phyloP scores from a whole-genome alignment of 2,797 vertebrate genomes.

The Sparus aurata region DNA sequence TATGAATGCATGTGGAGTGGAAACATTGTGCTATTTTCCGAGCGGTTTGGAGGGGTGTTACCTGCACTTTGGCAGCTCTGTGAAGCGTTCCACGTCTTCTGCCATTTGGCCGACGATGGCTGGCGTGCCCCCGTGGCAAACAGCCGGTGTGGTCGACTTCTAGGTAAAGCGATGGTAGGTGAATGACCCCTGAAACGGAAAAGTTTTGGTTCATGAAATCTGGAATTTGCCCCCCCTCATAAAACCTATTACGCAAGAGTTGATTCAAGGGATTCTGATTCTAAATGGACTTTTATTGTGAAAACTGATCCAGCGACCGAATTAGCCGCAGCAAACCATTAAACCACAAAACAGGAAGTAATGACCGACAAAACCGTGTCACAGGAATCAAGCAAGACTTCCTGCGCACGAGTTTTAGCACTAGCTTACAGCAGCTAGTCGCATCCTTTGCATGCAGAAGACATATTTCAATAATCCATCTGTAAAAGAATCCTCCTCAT shows the following conservation, averaged over 20 bases:
- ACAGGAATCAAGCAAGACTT: background rate
- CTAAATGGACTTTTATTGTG: conserved; percentile 3
- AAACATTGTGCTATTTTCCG: conserved; percentile 77
- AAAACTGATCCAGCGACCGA: background rate
- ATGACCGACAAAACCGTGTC: background rate
- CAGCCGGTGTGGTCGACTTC: conserved; percentile 55
- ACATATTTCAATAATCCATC: conserved; percentile 27
- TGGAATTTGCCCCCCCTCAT: conserved; percentile 22
- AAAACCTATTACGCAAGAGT: conserved; percentile 1
- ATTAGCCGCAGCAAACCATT: background rate
- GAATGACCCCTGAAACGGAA: conserved; percentile 9
- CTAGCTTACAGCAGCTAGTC: conserved; percentile 6
- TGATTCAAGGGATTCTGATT: background rate
- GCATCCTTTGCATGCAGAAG: background rate
- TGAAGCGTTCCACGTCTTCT: conserved; percentile 64
- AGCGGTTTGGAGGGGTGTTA: conserved; percentile 78
- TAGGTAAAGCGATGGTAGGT: conserved; percentile 45
- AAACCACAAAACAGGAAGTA: background rate
- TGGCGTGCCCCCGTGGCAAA: conserved; percentile 54
- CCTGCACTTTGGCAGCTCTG: conserved; percentile 74
- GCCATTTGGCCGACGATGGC: conserved; percentile 58
- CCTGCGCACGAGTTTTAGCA: background rate
- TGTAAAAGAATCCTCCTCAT: conserved; percentile 21
- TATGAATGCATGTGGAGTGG: conserved; percentile 55
- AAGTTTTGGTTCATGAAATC: conserved; percentile 19